These are phyloP conservation scores for Achatina immaculata DNA, from an alignment of 1,140 invertebrate species.

Conservation along the genomic window DNA sequence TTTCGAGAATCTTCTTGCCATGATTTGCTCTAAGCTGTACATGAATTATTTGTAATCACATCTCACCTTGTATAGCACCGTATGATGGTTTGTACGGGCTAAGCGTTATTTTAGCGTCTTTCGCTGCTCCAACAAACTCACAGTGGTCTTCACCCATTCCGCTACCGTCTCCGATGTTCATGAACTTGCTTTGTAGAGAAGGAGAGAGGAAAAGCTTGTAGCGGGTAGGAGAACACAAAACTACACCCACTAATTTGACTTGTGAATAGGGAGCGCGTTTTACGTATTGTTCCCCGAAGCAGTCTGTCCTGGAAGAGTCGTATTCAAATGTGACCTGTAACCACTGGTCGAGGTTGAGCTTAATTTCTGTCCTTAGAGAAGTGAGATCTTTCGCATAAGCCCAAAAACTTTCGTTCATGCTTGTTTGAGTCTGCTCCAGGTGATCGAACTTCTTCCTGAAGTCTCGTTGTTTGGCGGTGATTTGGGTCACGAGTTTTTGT, in stretches of 20 bases:
- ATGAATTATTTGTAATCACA: not conserved
- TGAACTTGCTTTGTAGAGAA: constrained; percentile 52
- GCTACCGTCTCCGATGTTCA: constrained; percentile 59
- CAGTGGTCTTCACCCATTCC: constrained; percentile 65
- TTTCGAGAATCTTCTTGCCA: too few relatives aligned
- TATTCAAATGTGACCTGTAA: constrained; percentile 55
- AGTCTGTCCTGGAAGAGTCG: constrained; percentile 48
- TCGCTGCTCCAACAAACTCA: constrained; percentile 61
- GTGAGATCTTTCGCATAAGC: constrained; percentile 21
- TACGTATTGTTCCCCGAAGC: constrained; percentile 57
- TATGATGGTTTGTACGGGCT: constrained; percentile 29
- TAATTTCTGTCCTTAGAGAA: constrained; percentile 41
- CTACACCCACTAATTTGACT: constrained; percentile 58
- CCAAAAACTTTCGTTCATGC: constrained; percentile 22
- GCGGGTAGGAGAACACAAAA: constrained; percentile 53
- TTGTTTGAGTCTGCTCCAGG: not conserved
- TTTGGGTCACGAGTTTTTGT: constrained; percentile 21
- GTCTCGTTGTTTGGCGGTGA: constrained; percentile 35
- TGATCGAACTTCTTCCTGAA: constrained; percentile 29
- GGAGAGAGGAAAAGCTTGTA: constrained; percentile 65
- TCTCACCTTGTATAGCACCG: constrained; percentile 40
- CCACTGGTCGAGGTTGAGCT: constrained; percentile 51
- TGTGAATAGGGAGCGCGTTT: constrained; percentile 48
- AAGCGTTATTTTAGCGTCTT: constrained; percentile 32
- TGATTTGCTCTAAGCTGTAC: not conserved